These are phyloP conservation scores for Therioaphis trifolii DNA, from an alignment of 2,888 invertebrate genomes.

Conservation along the genomic window DNA sequence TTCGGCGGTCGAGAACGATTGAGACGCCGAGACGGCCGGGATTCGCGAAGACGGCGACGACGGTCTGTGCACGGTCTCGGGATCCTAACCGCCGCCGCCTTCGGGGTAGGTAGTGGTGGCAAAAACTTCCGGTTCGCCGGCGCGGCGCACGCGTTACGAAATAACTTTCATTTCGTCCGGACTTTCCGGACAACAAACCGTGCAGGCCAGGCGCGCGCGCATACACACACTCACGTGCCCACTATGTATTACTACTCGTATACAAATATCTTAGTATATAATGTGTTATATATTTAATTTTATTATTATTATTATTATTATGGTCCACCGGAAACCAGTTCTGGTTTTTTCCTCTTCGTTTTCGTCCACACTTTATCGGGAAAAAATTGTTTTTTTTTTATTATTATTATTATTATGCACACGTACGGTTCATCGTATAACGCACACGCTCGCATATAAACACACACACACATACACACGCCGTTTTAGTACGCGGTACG, in stretches of 20 bases:
- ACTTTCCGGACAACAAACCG: background rate
- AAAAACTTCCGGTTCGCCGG: constrained; percentile 19
- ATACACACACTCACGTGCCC: background rate
- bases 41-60: background rate
- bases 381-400: too few relatives aligned
- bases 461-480: background rate
- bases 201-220: background rate
- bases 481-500: background rate
- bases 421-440: too few relatives aligned
- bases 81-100: background rate
- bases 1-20: constrained; percentile 20
- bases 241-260: too few relatives aligned
- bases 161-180: constrained; percentile 48
- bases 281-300: too few relatives aligned
- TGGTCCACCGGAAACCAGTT: background rate
- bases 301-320: background rate
- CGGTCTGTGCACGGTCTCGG: background rate
- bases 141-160: constrained; percentile 20
- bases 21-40: background rate
- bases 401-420: too few relatives aligned
- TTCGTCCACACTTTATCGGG: background rate
- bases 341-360: background rate
- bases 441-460: too few relatives aligned
- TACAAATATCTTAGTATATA: too few relatives aligned
- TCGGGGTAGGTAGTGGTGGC: background rate